Conservation (phyloP, 92 coral and sea anemone genomes). For the Chrysogorgia sp. region DNA sequence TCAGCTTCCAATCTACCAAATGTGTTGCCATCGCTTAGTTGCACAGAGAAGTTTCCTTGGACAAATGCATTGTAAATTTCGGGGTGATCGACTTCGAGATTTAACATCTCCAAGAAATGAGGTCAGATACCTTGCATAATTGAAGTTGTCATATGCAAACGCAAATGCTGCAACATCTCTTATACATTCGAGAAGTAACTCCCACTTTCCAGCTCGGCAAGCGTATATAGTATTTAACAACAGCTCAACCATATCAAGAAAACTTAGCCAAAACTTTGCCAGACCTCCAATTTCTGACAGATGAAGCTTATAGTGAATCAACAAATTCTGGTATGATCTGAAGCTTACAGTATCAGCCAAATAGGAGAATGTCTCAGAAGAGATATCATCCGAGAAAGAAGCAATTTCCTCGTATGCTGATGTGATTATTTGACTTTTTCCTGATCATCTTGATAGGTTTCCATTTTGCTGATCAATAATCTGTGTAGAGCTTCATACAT, state of each 20-base stretch:
- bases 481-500: conserved; percentile 9
- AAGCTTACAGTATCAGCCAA: conserved; percentile 7
- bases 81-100: not conserved
- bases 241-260: conserved; percentile 22
- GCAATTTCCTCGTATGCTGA: not conserved
- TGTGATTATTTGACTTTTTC: conserved; percentile 10
- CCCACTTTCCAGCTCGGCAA: conserved; percentile 18
- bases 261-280: conserved; percentile 1
- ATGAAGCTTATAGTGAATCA: not conserved
- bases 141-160: conserved; percentile 13
- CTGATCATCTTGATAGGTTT: not conserved
- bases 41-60: not conserved
- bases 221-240: conserved; percentile 1
- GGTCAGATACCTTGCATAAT: not conserved
- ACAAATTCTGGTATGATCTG: not conserved
- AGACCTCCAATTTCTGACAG: no score
- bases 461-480: not conserved
- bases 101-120: not conserved
- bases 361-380: not conserved
- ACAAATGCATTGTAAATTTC: not conserved
- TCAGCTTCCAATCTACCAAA: no score
- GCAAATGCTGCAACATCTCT: not conserved
- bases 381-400: not conserved
- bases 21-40: not conserved
- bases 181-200: not conserved